Conservation (phyloP, 2,113 vertebrate genomes). For the Turnix velox region DNA sequence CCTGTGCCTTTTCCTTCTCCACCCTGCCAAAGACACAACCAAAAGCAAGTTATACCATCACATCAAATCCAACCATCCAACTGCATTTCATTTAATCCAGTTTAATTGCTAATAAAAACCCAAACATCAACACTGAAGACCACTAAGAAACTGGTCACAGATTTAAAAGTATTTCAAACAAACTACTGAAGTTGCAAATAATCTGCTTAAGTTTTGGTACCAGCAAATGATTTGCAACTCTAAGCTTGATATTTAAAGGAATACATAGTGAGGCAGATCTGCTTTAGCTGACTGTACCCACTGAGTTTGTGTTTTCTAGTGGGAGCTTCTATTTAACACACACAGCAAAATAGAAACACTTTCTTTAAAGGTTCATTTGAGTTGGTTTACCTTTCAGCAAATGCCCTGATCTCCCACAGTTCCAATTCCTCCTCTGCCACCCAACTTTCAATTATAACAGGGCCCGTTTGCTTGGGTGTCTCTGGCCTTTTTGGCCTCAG, state of each 20-base stretch:
- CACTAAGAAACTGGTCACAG: neutral
- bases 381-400: conserved; percentile 89
- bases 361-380: neutral
- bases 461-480: conserved; percentile 93
- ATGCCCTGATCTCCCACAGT: conserved; percentile 98
- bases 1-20: conserved; percentile 95
- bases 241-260: neutral
- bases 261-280: neutral
- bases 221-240: neutral
- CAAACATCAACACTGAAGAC: neutral
- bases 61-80: neutral
- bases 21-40: conserved; percentile 78
- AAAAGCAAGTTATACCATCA: neutral
- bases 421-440: conserved; percentile 97
- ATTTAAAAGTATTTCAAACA: neutral
- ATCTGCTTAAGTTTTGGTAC: neutral
- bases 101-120: neutral
- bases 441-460: conserved; percentile 98
- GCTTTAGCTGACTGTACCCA: neutral
- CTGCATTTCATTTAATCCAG: neutral
- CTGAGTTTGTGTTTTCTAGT: neutral
- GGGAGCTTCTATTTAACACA: neutral
- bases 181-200: neutral
- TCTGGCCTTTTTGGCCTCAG: conserved; percentile 95
- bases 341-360: neutral